Conservation (phyloP, 2,888 invertebrate genomes). For the Mycalesis mineus region DNA sequence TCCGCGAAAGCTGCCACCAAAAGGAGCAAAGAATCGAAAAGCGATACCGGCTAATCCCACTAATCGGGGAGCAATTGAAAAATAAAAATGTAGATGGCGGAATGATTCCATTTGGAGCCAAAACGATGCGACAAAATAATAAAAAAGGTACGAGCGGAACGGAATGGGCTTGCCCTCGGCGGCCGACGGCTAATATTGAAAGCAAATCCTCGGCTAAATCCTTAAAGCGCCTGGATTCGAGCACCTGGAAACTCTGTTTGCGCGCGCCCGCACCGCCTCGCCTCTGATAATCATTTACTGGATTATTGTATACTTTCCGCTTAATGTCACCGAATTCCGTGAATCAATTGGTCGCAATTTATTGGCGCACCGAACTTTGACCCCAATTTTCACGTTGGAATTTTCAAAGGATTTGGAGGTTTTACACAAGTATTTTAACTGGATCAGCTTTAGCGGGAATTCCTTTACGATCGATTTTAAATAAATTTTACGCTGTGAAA, state of each 20-base stretch:
- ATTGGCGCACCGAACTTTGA: constrained; percentile 37
- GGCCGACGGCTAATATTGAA: constrained; percentile 77
- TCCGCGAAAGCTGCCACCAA: constrained; percentile 66
- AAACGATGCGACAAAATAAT: constrained; percentile 79
- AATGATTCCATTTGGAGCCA: constrained; percentile 77
- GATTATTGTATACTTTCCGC: constrained; percentile 73
- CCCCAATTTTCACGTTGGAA: constrained; percentile 44
- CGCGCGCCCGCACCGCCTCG: constrained; percentile 41
- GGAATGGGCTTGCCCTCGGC: constrained; percentile 62
- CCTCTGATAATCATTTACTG: constrained; percentile 69
- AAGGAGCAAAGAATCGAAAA: constrained; percentile 75
- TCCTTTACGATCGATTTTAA: constrained; percentile 19
- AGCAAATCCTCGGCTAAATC: constrained; percentile 78
- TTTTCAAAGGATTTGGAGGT: constrained; percentile 39
- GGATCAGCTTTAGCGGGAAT: constrained; percentile 26
- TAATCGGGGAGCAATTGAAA: constrained; percentile 79
- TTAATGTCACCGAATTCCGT: constrained; percentile 63
- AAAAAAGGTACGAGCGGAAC: constrained; percentile 71
- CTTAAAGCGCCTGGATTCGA: constrained; percentile 75
- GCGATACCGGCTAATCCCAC: constrained; percentile 76
- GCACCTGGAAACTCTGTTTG: constrained; percentile 76
- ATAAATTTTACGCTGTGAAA: constrained; percentile 17
- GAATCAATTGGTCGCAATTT: constrained; percentile 54
- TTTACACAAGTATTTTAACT: constrained; percentile 30
- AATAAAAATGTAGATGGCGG: constrained; percentile 79